Evolutionary conservation across 2,113 vertebrate species (phyloP).

Genomic region (Balaenoptera acutorostrata): DNA sequence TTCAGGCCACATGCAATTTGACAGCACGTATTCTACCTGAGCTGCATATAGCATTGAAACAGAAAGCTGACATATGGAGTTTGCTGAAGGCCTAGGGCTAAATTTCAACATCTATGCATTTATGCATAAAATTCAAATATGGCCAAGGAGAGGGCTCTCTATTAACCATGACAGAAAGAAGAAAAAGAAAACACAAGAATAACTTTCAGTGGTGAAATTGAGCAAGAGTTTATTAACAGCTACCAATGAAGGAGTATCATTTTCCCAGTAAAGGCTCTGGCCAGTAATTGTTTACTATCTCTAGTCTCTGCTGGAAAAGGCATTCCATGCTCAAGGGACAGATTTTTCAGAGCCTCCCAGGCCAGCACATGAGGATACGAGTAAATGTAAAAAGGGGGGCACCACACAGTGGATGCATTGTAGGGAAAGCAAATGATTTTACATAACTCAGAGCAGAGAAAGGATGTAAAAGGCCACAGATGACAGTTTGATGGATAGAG

Average conservation of each 20-base stretch:
- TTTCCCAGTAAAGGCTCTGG: not conserved
- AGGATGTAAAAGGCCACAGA: constrained; percentile 20
- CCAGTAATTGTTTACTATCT: constrained; percentile 1
- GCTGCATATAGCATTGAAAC: not conserved
- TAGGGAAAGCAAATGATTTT: constrained; percentile 49
- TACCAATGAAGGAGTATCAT: not conserved
- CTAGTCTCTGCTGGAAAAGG: constrained; percentile 48
- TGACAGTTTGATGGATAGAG: constrained; percentile 66
- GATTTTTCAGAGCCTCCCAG: constrained; percentile 37
- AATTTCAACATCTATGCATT: constrained; percentile 69
- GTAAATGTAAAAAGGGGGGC: constrained; percentile 54
- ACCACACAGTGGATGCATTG: constrained; percentile 45
- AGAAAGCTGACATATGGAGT: constrained; percentile 63
- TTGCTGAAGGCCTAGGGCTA: constrained; percentile 58
- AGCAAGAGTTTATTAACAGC: constrained; percentile 6
- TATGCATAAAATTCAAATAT: constrained; percentile 71
- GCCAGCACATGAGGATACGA: not conserved
- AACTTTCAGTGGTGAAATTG: not conserved
- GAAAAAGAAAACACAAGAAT: constrained; percentile 9
- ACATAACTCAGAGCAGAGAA: constrained; percentile 50
- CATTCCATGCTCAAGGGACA: constrained; percentile 22
- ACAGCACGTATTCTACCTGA: constrained; percentile 61
- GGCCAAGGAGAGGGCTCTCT: constrained; percentile 27
- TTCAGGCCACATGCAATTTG: constrained; percentile 23
- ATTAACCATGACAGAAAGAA: not conserved